phyloP scores from a whole-genome alignment of 1,140 invertebrate species.

The Aplysia californica region DNA sequence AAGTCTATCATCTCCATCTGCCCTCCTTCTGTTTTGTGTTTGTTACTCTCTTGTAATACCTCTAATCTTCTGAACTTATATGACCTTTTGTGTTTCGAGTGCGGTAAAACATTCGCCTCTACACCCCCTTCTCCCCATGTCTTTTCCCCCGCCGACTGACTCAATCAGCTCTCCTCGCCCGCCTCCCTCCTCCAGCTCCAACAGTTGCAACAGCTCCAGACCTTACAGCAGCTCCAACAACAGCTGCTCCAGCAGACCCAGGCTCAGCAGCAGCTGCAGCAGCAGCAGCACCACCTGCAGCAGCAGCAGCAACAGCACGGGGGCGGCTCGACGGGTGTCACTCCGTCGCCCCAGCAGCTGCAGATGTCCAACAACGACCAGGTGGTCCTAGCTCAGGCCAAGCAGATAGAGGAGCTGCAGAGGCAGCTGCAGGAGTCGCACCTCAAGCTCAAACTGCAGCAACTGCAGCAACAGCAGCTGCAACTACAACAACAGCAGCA shows the following conservation, averaged over 20 bases:
- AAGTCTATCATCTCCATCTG: too few relatives aligned
- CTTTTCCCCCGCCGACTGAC: too few relatives aligned
- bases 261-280: slow-evolving; percentile 46
- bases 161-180: slow-evolving; percentile 29
- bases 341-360: too few relatives aligned
- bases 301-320: slow-evolving; percentile 79
- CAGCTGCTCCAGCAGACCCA: slow-evolving; percentile 54
- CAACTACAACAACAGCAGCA: slow-evolving; percentile 39
- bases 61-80: too few relatives aligned
- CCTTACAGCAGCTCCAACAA: slow-evolving; percentile 44
- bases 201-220: slow-evolving; percentile 59
- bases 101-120: too few relatives aligned
- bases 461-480: slow-evolving; percentile 43
- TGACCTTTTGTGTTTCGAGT: too few relatives aligned
- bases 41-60: too few relatives aligned
- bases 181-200: slow-evolving; percentile 69
- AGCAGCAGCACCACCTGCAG: slow-evolving; percentile 81
- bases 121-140: neutral
- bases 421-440: slow-evolving; percentile 74
- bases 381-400: slow-evolving; percentile 36
- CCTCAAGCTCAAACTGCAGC: slow-evolving; percentile 50
- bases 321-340: slow-evolving; percentile 5
- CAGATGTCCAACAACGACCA: slow-evolving; percentile 23
- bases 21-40: too few relatives aligned
- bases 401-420: slow-evolving; percentile 86